Base-by-base conservation (phyloP, 2,888 invertebrate species). In the Eupsilia transversa region DNA sequence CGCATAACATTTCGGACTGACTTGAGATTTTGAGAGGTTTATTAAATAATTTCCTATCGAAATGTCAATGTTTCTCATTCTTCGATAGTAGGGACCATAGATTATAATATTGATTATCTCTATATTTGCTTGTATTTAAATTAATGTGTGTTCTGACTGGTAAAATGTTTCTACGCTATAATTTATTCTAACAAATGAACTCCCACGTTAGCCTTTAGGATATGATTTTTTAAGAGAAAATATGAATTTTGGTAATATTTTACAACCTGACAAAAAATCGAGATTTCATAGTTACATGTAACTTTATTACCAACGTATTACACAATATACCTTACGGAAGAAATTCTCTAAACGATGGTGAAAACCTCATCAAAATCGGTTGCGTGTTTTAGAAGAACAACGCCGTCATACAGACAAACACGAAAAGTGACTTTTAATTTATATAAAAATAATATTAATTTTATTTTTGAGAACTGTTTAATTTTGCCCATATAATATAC, bases 31-130 rank as follows among this genome's bases (percentile, higher is more conserved):
- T 84, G 86, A 85, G 84, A 88, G 84, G 84, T 87, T 91, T 91
- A 91, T 90, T 89, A 87, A 90, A 83, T 86, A 86, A 86, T 89
- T 88, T 91, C 91, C 84, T 87, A 88, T 90, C 88, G 89, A 90
- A 88, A 90, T 87, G 87, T 91, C 91, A 90, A 91, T 89, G 91
- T 91, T 85, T 87, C 84, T 87, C 76, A 77, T 91, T 91, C 87
- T 92, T 92, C 91, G 84, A 93, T 91, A 92, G 93, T 95, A 95
- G 95, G 95, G 95, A 95, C 95, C 95, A 95, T 95, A 95, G 95
- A 93, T 86, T 88, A 90, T 89, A 90, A 90, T 88, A 86, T 84
- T 83, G 84, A 89, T 86, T 81, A 86, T 90, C 90, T 91, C 88
- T 92, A 88, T 93, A 91, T 92, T 92, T 92, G 90, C 91, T 92